Conservation (phyloP, 2,797 vertebrate species). For the Cyprinella venusta region DNA sequence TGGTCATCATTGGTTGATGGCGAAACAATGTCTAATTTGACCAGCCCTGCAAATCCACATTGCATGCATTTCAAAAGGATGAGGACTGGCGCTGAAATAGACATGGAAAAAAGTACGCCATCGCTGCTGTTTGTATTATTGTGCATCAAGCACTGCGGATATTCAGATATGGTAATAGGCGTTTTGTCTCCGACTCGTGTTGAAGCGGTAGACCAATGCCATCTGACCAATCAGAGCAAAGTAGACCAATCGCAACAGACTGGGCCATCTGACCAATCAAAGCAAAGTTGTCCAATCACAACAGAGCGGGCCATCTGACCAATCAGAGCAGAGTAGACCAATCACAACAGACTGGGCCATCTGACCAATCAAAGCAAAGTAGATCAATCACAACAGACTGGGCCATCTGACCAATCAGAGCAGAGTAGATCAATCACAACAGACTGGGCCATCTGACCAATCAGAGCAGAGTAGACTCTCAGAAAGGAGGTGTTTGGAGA, state of each 20-base stretch:
- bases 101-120: neutral
- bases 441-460: neutral
- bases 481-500: neutral
- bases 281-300: no score
- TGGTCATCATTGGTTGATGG: no score
- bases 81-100: neutral
- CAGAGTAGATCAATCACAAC: no score
- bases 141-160: neutral
- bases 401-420: no score
- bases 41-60: neutral
- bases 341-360: no score
- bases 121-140: neutral
- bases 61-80: neutral
- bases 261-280: no score
- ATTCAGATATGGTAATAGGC: neutral
- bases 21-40: neutral
- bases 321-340: no score
- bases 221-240: no score
- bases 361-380: no score
- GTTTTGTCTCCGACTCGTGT: neutral
- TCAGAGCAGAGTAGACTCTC: neutral
- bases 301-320: no score
- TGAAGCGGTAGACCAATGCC: neutral
- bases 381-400: no score
- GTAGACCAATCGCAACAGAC: no score